phyloP scores from a whole-genome alignment of 2,888 invertebrate species.

The Cactoblastis cactorum region DNA sequence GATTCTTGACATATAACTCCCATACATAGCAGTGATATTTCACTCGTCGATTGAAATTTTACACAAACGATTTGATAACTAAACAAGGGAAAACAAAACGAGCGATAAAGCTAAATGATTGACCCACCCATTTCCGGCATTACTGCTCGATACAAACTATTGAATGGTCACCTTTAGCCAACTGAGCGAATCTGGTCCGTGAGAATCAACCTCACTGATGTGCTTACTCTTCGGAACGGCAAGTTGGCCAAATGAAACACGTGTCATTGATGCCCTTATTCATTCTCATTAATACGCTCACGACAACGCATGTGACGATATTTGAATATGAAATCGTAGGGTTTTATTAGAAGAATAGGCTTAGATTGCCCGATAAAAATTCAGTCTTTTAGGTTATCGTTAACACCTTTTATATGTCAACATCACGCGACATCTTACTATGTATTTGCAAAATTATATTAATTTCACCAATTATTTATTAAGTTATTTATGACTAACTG shows the following conservation, averaged over 20 bases:
- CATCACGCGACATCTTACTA: background rate
- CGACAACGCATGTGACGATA: constrained; percentile 1
- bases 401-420: background rate
- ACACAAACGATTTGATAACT: constrained; percentile 30
- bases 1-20: no score
- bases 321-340: constrained; percentile 4
- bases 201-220: constrained; percentile 55
- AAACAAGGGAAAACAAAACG: constrained; percentile 47
- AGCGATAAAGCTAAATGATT: constrained; percentile 43
- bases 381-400: background rate
- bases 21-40: background rate
- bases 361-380: background rate
- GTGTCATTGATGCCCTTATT: constrained; percentile 6
- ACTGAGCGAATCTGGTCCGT: constrained; percentile 60
- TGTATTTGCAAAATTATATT: no score
- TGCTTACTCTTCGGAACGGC: constrained; percentile 31
- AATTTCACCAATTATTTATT: no score
- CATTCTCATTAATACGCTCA: constrained; percentile 9
- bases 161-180: constrained; percentile 61
- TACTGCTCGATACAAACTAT: constrained; percentile 54
- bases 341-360: constrained; percentile 3
- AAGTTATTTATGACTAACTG: no score
- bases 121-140: constrained; percentile 66
- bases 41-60: constrained; percentile 16
- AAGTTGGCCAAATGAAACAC: constrained; percentile 15